phyloP scores from a whole-genome alignment of 2,113 vertebrate genomes.

The Salvelinus namaycush region DNA sequence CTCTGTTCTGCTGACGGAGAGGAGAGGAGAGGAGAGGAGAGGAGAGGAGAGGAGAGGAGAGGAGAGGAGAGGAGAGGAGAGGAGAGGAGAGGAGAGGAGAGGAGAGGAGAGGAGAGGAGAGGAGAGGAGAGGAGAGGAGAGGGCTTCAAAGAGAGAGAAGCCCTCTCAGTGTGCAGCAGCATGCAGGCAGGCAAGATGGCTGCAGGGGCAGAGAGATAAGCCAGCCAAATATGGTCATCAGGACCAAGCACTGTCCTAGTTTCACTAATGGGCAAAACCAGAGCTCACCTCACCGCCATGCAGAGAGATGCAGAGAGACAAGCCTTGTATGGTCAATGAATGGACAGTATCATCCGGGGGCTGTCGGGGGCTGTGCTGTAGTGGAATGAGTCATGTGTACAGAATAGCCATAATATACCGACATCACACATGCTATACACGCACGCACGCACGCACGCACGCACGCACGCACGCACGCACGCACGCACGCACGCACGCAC shows the following conservation, averaged over 20 bases:
- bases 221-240: constrained; percentile 71
- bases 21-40: neutral
- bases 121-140: neutral
- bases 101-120: neutral
- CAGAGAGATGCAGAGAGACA: constrained; percentile 48
- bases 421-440: constrained; percentile 34
- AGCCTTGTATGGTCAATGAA: constrained; percentile 48
- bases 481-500: constrained; percentile 15
- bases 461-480: neutral
- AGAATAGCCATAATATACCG: constrained; percentile 45
- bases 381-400: constrained; percentile 58
- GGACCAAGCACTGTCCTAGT: constrained; percentile 68
- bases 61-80: no score
- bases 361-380: constrained; percentile 42
- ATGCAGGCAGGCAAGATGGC: constrained; percentile 64
- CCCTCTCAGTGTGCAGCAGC: neutral
- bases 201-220: constrained; percentile 63
- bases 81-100: neutral
- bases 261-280: constrained; percentile 62
- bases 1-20: neutral
- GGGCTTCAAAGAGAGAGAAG: neutral
- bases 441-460: neutral
- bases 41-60: neutral
- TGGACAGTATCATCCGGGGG: constrained; percentile 31
- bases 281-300: constrained; percentile 19